phyloP scores from a whole-genome alignment of 1,140 invertebrate species.

The Sarcophaga peregrina region DNA sequence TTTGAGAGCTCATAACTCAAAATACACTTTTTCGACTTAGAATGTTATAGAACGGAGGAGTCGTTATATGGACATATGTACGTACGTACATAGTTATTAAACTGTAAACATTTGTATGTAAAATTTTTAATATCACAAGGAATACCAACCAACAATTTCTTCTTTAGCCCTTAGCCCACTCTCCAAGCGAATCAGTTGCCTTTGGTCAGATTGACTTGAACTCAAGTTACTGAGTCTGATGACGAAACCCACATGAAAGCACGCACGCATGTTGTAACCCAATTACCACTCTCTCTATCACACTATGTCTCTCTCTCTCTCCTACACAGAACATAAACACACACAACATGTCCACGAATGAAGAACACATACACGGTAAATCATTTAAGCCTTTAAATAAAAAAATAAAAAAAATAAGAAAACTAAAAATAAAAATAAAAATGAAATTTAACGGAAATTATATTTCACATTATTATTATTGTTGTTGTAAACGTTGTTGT shows the following conservation, averaged over 20 bases:
- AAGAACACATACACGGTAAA: not conserved
- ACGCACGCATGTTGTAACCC: not conserved
- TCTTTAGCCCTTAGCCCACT: conserved; percentile 27
- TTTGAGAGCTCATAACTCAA: no score
- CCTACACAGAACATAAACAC: not conserved
- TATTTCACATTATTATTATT: no score
- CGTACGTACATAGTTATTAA: not conserved
- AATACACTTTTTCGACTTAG: no score
- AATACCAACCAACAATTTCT: no score
- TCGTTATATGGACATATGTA: not conserved
- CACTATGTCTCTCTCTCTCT: not conserved
- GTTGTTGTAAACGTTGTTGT: no score
- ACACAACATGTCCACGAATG: not conserved
- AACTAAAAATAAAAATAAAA: not conserved
- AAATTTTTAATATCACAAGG: no score
- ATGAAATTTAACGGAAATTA: not conserved
- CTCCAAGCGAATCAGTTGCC: conserved; percentile 5
- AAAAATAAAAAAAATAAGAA: not conserved
- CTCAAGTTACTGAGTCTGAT: not conserved
- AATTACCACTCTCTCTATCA: not conserved
- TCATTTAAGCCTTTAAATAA: not conserved
- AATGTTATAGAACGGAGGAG: no score
- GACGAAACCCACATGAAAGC: not conserved
- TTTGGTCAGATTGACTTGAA: conserved; percentile 30
- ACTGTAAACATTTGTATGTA: not conserved